Conservation (phyloP, 2,797 vertebrate genomes). For the Lepilemur septentrionalis region DNA sequence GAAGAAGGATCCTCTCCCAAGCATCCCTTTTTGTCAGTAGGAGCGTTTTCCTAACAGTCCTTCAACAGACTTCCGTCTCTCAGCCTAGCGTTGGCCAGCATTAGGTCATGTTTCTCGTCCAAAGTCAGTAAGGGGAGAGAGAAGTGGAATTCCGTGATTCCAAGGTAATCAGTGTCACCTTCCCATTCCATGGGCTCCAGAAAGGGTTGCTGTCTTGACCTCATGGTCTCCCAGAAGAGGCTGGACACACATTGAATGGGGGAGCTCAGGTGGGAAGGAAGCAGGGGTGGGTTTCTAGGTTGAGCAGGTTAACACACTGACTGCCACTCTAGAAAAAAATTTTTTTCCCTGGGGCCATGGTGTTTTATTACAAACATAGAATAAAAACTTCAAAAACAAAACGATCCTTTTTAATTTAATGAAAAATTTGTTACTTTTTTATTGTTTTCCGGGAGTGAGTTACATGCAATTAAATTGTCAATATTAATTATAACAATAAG, state of each 20-base stretch:
- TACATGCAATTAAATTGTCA: too few species aligned
- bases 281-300: background rate
- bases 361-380: too few species aligned
- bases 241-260: rapidly evolving
- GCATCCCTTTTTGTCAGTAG: background rate
- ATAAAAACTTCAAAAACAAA: too few species aligned
- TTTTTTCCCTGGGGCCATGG: too few species aligned
- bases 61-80: background rate
- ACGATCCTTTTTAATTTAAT: too few species aligned
- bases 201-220: background rate
- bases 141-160: background rate
- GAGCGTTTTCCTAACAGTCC: background rate
- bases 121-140: background rate
- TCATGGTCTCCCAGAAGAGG: background rate
- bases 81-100: background rate
- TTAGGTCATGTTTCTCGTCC: background rate
- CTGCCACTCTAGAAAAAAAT: too few species aligned
- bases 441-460: too few species aligned
- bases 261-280: background rate
- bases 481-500: too few species aligned
- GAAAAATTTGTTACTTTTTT: too few species aligned
- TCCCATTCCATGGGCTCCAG: background rate
- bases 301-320: too few species aligned
- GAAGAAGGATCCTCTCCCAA: background rate
- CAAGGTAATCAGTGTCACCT: too few species aligned